A percentile compares a stretch with the other conserved stretches of the same genome.
phyloP scores from a whole-genome alignment of 2,888 invertebrate species.

The Eilema sororculum region DNA sequence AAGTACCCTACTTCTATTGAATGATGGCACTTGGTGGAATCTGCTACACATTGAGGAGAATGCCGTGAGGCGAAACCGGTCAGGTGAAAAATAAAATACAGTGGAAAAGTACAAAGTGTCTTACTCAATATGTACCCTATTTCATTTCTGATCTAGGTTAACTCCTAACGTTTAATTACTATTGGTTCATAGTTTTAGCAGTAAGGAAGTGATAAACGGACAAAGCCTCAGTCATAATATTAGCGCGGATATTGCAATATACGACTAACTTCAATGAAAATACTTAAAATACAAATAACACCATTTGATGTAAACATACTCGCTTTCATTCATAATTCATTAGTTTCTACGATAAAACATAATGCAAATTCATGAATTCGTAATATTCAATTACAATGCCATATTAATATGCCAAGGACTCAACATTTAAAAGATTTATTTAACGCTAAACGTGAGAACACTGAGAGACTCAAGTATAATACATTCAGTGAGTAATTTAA shows the following conservation, averaged over 20 bases:
- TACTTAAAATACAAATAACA: background rate
- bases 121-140: too few relatives aligned
- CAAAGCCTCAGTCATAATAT: too few relatives aligned
- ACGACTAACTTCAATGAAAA: background rate
- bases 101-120: too few relatives aligned
- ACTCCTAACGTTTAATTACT: too few relatives aligned
- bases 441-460: background rate
- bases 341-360: background rate
- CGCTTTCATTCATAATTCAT: conserved; percentile 16
- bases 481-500: conserved; percentile 1
- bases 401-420: conserved; percentile 4
- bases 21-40: too few relatives aligned
- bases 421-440: background rate
- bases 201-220: too few relatives aligned
- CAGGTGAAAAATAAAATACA: too few relatives aligned
- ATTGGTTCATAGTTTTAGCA: too few relatives aligned
- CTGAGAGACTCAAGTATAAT: background rate
- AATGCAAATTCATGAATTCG: conserved; percentile 5
- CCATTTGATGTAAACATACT: conserved; percentile 21
- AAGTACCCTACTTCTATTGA: too few relatives aligned
- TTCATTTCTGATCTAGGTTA: too few relatives aligned
- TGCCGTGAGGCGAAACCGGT: too few relatives aligned
- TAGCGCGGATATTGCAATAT: background rate
- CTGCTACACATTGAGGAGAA: too few relatives aligned
- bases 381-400: conserved; percentile 1